Conservation (phyloP, 2,888 invertebrate genomes). For the Macrophya annulata region DNA sequence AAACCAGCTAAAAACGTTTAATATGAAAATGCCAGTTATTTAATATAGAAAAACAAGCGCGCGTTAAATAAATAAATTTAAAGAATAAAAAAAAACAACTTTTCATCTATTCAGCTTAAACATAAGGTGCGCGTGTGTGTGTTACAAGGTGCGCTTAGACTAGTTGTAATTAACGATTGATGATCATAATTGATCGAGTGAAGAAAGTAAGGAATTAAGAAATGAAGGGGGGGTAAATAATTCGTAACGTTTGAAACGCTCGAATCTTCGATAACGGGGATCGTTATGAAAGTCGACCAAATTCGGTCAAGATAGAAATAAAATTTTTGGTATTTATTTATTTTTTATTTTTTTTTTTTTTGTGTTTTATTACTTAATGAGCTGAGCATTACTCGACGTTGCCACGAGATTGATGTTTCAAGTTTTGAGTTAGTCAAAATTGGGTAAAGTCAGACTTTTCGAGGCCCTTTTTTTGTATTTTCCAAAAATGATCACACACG, state of each 20-base stretch:
- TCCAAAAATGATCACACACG: slow-evolving; percentile 60
- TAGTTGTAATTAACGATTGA: not conserved
- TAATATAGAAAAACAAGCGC: slow-evolving; percentile 3
- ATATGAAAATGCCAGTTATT: slow-evolving; percentile 7
- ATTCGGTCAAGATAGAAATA: not conserved
- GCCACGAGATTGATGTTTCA: slow-evolving; percentile 23
- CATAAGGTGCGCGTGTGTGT: slow-evolving; percentile 32
- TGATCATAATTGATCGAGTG: not conserved
- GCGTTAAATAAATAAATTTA: not conserved
- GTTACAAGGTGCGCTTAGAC: slow-evolving; percentile 30
- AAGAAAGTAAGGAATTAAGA: not conserved
- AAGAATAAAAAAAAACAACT: not conserved
- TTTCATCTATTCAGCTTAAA: not conserved
- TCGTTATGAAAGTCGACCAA: slow-evolving; percentile 5
- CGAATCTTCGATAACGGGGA: not conserved
- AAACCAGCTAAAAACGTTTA: too few species aligned
- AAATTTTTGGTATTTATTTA: not conserved
- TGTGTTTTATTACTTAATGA: not conserved
- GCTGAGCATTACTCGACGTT: slow-evolving; percentile 15
- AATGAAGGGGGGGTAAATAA: not conserved
- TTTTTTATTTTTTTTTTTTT: slow-evolving; percentile 19
- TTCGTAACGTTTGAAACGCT: not conserved
- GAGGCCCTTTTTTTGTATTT: slow-evolving; percentile 44
- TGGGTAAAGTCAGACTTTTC: slow-evolving; percentile 48
- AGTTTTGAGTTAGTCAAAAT: slow-evolving; percentile 34